phyloP scores from a whole-genome alignment of 2,113 vertebrate species.

The Anoura caudifer region DNA sequence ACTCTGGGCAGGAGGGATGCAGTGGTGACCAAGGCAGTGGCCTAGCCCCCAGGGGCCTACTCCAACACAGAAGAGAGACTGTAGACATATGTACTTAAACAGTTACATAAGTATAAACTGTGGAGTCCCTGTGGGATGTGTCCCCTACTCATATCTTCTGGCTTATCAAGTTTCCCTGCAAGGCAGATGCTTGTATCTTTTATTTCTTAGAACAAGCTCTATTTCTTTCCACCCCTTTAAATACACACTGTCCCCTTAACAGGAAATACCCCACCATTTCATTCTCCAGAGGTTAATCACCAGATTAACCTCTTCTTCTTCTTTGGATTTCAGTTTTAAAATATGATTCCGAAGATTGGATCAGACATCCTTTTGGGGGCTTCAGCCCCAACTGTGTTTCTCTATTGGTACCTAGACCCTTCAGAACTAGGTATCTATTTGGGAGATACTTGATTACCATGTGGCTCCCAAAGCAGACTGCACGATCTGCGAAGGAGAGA shows the following conservation, averaged over 20 bases:
- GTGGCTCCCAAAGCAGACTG: background rate
- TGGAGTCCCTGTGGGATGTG: background rate
- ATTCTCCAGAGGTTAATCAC: background rate
- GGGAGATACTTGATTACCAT: background rate
- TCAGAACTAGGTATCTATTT: background rate
- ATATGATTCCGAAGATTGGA: background rate
- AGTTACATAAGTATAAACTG: background rate
- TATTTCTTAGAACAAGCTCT: background rate
- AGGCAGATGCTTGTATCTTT: background rate
- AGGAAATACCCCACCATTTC: background rate
- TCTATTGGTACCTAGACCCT: background rate
- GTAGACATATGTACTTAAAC: background rate
- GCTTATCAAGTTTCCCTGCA: background rate
- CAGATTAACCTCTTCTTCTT: background rate
- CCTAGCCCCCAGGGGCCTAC: background rate
- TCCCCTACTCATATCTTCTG: background rate
- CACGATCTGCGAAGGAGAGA: background rate
- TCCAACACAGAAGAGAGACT: background rate
- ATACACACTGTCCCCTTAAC: background rate
- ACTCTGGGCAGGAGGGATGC: background rate
- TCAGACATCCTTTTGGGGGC: background rate
- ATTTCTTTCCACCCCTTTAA: background rate
- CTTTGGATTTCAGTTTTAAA: background rate
- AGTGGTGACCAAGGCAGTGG: background rate
- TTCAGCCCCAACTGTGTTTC: background rate